These are phyloP conservation scores for Champsocephalus gunnari DNA, from an alignment of 2,797 vertebrate genomes.

Conservation along the genomic window DNA sequence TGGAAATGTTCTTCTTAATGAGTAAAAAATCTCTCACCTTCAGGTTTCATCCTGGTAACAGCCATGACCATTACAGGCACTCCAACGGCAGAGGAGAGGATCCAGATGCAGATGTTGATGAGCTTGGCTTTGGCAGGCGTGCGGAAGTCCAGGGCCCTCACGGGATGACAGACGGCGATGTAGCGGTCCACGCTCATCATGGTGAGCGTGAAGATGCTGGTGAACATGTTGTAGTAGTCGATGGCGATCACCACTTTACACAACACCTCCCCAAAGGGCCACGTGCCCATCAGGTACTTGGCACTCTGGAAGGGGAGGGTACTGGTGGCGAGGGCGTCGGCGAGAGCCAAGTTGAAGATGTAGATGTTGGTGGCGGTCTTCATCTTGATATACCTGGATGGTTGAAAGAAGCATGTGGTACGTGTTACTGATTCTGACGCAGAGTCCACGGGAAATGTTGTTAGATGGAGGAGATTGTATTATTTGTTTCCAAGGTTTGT, in stretches of 20 bases:
- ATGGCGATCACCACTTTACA: constrained; percentile 95
- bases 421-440: background rate
- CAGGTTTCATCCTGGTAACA: constrained; percentile 84
- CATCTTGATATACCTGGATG: constrained; percentile 95
- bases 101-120: constrained; percentile 97
- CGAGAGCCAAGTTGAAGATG: constrained; percentile 97
- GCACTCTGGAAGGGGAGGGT: constrained; percentile 97
- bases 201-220: constrained; percentile 97
- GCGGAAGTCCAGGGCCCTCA: constrained; percentile 94
- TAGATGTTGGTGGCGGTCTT: constrained; percentile 99
- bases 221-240: constrained; percentile 99
- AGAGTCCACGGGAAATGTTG: background rate
- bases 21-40: constrained; percentile 64
- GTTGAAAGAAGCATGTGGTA: background rate
- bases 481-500: constrained; percentile 23
- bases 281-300: constrained; percentile 95
- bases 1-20: background rate
- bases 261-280: constrained; percentile 94
- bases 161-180: constrained; percentile 94
- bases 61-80: constrained; percentile 97
- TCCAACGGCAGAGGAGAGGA: constrained; percentile 92
- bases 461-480: background rate
- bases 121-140: constrained; percentile 95
- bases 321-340: constrained; percentile 94
- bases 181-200: constrained; percentile 99